Conservation (phyloP, 2,888 invertebrate genomes). For the Drosophila cognata region DNA sequence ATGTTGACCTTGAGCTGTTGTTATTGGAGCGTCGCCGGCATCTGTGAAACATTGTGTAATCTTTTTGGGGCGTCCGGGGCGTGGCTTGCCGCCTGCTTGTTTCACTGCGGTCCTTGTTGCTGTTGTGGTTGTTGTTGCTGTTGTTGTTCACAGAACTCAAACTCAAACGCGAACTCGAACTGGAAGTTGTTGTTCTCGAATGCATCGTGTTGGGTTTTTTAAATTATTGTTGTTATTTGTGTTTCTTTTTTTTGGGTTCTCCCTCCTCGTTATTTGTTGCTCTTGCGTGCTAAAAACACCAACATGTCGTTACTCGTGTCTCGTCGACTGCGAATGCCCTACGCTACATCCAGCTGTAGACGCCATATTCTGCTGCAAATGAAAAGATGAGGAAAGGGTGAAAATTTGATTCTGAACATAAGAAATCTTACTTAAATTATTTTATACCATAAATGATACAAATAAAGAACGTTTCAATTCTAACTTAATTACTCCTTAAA, state of each 20-base stretch:
- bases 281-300: slow-evolving; percentile 49
- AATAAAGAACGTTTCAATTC: background rate
- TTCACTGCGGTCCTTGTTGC: slow-evolving; percentile 6
- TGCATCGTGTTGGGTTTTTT: slow-evolving; percentile 40
- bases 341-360: slow-evolving; percentile 48
- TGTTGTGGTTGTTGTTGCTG: slow-evolving; percentile 11
- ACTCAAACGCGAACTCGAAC: slow-evolving; percentile 23
- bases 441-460: background rate
- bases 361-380: slow-evolving; percentile 59
- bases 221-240: slow-evolving; percentile 20
- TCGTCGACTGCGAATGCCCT: slow-evolving; percentile 52
- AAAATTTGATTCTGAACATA: slow-evolving; percentile 1
- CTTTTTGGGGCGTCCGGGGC: slow-evolving; percentile 51
- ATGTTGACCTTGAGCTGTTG: slow-evolving; percentile 21
- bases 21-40: slow-evolving; percentile 65
- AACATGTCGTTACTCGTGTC: slow-evolving; percentile 57
- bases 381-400: background rate
- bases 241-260: slow-evolving; percentile 22
- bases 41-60: slow-evolving; percentile 75
- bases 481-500: background rate
- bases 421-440: background rate
- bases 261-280: slow-evolving; percentile 9
- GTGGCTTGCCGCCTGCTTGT: slow-evolving; percentile 34
- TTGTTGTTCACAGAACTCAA: slow-evolving; percentile 43
- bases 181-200: slow-evolving; percentile 19